phyloP scores from a whole-genome alignment of 2,888 invertebrate species.

The Helobdella robusta region DNA sequence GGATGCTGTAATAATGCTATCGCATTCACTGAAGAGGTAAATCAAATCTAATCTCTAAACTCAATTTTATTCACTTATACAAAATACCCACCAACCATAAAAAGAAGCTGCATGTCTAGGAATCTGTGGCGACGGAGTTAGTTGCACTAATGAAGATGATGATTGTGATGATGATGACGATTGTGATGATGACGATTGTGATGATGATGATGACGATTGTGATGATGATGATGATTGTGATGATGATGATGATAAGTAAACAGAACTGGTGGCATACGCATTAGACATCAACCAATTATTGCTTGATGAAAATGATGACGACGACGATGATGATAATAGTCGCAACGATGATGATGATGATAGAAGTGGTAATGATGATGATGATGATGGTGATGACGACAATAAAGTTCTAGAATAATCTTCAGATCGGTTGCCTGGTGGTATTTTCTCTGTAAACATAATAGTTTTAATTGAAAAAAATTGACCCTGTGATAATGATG shows the following conservation, averaged over 20 bases:
- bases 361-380: not conserved
- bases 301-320: not conserved
- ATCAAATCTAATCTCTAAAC: too few species aligned
- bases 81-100: too few species aligned
- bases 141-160: too few species aligned
- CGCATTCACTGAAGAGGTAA: too few species aligned
- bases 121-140: too few species aligned
- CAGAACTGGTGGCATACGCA: too few species aligned
- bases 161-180: not conserved
- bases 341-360: not conserved
- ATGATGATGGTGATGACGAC: not conserved
- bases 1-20: too few species aligned
- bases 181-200: not conserved
- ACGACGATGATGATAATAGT: not conserved
- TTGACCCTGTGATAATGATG: not conserved
- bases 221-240: conserved; percentile 2
- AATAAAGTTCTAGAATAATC: too few species aligned
- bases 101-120: too few species aligned
- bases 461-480: not conserved
- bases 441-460: not conserved
- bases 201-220: not conserved
- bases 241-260: not conserved
- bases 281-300: too few species aligned
- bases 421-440: too few species aligned
- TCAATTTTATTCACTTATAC: too few species aligned